These are phyloP conservation scores for Silurus asotus DNA, from an alignment of 2,113 vertebrate species.

Conservation along the genomic window DNA sequence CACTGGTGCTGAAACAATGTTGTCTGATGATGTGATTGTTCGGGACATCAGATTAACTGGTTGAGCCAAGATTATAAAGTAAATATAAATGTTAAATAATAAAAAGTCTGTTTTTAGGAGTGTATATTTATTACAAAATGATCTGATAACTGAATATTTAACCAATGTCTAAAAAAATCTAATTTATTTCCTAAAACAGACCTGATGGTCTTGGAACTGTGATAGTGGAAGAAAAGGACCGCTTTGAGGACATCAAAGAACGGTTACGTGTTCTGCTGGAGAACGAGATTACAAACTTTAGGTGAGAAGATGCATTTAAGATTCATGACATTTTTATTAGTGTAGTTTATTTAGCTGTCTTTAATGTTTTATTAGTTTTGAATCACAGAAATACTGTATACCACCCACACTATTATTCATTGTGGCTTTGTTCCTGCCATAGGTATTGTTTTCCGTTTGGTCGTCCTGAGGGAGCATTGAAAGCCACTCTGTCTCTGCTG, in stretches of 20 bases:
- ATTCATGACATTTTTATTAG: background rate
- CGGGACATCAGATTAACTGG: background rate
- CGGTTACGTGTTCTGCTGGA: constrained; percentile 93
- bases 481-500: constrained; percentile 95
- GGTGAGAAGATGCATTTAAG: constrained; percentile 70
- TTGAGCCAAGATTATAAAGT: background rate
- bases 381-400: background rate
- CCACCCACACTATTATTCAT: constrained; percentile 21
- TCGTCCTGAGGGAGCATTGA: constrained; percentile 95
- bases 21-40: background rate
- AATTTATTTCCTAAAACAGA: constrained; percentile 66
- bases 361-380: constrained; percentile 17
- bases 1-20: background rate
- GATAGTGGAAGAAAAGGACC: constrained; percentile 96
- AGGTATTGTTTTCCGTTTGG: constrained; percentile 99
- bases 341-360: background rate
- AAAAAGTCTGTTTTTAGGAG: background rate
- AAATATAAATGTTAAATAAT: background rate
- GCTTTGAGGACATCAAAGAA: constrained; percentile 99
- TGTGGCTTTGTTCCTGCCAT: constrained; percentile 50
- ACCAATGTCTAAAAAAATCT: constrained; percentile 4
- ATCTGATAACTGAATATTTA: background rate
- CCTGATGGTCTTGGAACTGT: constrained; percentile 97
- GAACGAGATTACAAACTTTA: constrained; percentile 98
- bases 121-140: background rate